phyloP scores from a whole-genome alignment of 2,113 vertebrate species.

The Sinocyclocheilus rhinocerous region DNA sequence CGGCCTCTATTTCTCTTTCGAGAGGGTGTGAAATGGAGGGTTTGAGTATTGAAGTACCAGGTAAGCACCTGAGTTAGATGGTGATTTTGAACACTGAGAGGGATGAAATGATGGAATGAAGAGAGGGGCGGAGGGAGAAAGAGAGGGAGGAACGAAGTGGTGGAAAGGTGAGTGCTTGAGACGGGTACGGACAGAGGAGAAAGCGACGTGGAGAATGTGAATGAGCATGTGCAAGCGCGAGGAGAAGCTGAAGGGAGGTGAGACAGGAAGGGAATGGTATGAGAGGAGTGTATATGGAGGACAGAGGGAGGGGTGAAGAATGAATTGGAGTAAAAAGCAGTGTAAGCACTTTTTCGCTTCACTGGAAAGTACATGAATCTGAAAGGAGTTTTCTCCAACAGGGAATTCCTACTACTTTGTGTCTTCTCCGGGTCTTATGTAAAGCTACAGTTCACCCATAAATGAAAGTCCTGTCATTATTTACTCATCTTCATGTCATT shows the following conservation, averaged over 20 bases:
- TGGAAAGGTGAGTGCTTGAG: slow-evolving; percentile 24
- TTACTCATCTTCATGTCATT: neutral
- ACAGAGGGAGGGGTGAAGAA: slow-evolving; percentile 13
- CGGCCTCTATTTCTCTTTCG: neutral
- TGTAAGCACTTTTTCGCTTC: slow-evolving; percentile 44
- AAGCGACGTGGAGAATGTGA: neutral
- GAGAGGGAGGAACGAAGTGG: neutral
- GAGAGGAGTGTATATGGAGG: slow-evolving; percentile 31
- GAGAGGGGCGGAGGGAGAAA: neutral
- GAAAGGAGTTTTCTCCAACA: slow-evolving; percentile 28
- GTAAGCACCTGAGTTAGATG: slow-evolving; percentile 10
- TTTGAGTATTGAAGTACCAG: slow-evolving; percentile 16
- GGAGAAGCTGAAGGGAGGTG: neutral
- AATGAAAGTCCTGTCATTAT: neutral
- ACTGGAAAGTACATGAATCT: slow-evolving; percentile 28
- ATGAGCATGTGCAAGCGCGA: neutral
- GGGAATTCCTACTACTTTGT: slow-evolving; percentile 46
- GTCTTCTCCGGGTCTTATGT: neutral
- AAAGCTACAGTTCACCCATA: neutral
- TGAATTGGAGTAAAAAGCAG: slow-evolving; percentile 44
- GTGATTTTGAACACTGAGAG: neutral
- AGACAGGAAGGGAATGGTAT: neutral
- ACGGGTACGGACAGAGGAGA: neutral
- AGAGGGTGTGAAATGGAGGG: slow-evolving; percentile 20
- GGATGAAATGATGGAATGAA: neutral